Percentiles rank a stretch among this genome's conserved stretches.
These are phyloP conservation scores for Leptinotarsa undecemlineata DNA, from an alignment of 1,140 invertebrate species.

Conservation along the genomic window DNA sequence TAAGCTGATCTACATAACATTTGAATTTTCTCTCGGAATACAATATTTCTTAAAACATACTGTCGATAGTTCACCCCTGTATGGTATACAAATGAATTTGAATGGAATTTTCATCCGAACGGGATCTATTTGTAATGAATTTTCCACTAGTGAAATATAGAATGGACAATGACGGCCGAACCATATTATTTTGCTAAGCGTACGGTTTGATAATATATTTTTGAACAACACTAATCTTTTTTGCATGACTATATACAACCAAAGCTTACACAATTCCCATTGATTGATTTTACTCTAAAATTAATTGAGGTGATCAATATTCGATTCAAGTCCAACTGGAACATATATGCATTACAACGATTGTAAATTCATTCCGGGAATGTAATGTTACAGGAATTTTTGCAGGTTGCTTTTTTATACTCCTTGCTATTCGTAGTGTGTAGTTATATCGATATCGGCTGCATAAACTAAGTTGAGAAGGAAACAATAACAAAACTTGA, in stretches of 20 bases:
- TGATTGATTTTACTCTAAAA: slow-evolving; percentile 20
- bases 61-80: not conserved
- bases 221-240: slow-evolving; percentile 7
- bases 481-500: too few relatives aligned
- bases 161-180: not conserved
- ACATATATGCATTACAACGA: not conserved
- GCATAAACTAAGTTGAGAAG: too few relatives aligned
- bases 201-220: slow-evolving; percentile 14
- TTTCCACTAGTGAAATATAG: not conserved
- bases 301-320: slow-evolving; percentile 20
- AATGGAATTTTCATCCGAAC: not conserved
- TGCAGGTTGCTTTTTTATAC: too few relatives aligned
- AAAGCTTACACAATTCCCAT: slow-evolving; percentile 13
- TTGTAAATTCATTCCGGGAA: not conserved
- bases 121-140: not conserved
- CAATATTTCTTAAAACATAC: too few relatives aligned
- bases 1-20: too few relatives aligned
- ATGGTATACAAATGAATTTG: not conserved
- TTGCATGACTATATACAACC: slow-evolving; percentile 17
- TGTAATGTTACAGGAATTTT: not conserved
- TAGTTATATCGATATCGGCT: too few relatives aligned
- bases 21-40: too few relatives aligned
- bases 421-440: too few relatives aligned
- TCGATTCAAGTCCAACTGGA: not conserved
- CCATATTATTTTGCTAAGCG: not conserved